Evolutionary conservation across 1,140 invertebrate genomes (phyloP).

Genomic region (Meloidogyne exigua): DNA sequence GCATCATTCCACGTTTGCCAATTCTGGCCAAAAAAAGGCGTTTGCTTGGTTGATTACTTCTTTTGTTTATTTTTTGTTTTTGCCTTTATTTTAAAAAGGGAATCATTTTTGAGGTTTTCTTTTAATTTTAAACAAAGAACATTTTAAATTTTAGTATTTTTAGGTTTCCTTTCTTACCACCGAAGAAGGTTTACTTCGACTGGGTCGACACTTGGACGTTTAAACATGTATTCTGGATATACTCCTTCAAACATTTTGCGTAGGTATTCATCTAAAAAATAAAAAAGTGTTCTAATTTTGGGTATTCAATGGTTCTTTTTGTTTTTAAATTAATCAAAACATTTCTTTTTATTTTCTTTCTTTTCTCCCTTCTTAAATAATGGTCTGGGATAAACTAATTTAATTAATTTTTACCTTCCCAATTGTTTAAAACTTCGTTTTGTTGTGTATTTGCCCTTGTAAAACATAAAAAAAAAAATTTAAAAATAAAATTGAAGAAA

Average conservation of each 20-base stretch:
- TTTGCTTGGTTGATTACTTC: conserved; percentile 20
- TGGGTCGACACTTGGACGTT: neutral
- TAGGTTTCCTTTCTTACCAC: neutral
- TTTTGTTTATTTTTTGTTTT: neutral
- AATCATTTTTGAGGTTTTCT: neutral
- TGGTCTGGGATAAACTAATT: no score
- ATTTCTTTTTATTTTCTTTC: no score
- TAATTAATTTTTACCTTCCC: no score
- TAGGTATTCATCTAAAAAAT: neutral
- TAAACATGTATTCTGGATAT: neutral
- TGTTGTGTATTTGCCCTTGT: no score
- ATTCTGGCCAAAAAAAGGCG: conserved; percentile 33
- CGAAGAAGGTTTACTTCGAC: neutral
- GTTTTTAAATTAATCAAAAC: no score
- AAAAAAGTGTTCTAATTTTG: no score
- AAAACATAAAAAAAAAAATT: no score
- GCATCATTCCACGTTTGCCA: conserved; percentile 29
- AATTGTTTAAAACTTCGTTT: no score
- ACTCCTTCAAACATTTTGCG: neutral
- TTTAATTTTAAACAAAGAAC: neutral
- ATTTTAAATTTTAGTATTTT: no score
- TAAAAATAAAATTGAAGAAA: no score
- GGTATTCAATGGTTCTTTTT: no score
- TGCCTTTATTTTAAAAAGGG: neutral
- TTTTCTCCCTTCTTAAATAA: no score